Percentiles rank a stretch among this genome's conserved stretches.
These are phyloP conservation scores for Ennomos erosarius DNA, from an alignment of 2,888 invertebrate genomes.

Conservation along the genomic window DNA sequence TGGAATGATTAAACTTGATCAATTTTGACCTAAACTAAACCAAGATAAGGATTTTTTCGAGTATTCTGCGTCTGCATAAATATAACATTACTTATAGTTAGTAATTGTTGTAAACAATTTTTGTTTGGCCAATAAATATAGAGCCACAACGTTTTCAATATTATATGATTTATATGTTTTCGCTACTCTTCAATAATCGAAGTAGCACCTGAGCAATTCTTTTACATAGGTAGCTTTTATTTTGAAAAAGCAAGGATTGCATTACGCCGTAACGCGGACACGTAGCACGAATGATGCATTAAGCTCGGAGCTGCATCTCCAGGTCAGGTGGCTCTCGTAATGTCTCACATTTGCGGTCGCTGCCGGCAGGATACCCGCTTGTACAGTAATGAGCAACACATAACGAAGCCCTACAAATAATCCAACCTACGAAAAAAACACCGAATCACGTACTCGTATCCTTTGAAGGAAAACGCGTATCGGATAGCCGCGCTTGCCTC, in stretches of 20 bases:
- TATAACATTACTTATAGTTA: too few relatives aligned
- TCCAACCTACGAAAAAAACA: constrained; percentile 82
- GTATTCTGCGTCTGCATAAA: too few relatives aligned
- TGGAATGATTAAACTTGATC: too few relatives aligned
- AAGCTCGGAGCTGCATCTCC: constrained; percentile 56
- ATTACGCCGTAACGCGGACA: constrained; percentile 50
- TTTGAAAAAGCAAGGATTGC: constrained; percentile 50
- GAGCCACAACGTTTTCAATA: too few relatives aligned
- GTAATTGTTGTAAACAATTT: too few relatives aligned
- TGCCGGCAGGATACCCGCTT: constrained; percentile 80
- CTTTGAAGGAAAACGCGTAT: constrained; percentile 83
- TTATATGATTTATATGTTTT: too few relatives aligned
- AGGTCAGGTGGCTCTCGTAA: constrained; percentile 76
- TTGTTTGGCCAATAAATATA: too few relatives aligned
- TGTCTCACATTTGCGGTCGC: constrained; percentile 82
- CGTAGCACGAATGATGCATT: constrained; percentile 71
- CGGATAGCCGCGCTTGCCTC: constrained; percentile 64
- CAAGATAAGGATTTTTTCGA: too few relatives aligned
- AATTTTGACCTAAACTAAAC: too few relatives aligned
- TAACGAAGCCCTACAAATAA: constrained; percentile 85
- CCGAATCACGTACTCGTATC: constrained; percentile 83
- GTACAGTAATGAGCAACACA: constrained; percentile 84
- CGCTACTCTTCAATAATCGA: constrained; percentile 26
- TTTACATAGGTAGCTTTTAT: constrained; percentile 42
- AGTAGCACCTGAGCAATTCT: constrained; percentile 38